Evolutionary conservation across 2,113 vertebrate species (phyloP).

Genomic region (Neotoma lepida): DNA sequence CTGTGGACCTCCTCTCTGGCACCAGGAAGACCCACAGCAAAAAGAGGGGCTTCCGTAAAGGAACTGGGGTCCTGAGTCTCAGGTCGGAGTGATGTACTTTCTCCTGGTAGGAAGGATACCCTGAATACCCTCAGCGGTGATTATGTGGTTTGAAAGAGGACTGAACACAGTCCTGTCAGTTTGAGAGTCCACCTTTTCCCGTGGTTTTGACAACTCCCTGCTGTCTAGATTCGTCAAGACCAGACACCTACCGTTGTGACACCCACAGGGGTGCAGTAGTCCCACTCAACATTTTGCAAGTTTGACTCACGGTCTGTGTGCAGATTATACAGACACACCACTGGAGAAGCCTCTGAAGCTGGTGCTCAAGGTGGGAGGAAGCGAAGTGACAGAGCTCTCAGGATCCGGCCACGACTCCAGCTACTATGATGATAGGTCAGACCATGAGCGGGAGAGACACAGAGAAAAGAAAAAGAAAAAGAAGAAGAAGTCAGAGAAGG

Average conservation of each 20-base stretch:
- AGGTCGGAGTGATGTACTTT: background rate
- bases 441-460: conserved; percentile 95
- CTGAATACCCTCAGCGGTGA: background rate
- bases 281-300: background rate
- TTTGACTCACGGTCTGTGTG: background rate
- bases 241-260: background rate
- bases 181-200: background rate
- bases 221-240: background rate
- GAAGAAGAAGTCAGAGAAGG: conserved; percentile 97
- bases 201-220: background rate
- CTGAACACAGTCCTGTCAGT: background rate
- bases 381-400: conserved; percentile 96
- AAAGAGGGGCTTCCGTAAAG: background rate
- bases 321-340: conserved; percentile 94
- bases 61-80: background rate
- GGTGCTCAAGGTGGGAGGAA: conserved; percentile 97
- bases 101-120: background rate
- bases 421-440: conserved; percentile 96
- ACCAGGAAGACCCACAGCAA: background rate
- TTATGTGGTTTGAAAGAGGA: too few relatives aligned
- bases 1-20: background rate
- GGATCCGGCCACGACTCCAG: conserved; percentile 98
- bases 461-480: conserved; percentile 99
- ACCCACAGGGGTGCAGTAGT: background rate
- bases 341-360: conserved; percentile 96